Base-by-base conservation (phyloP, 2,888 invertebrate genomes). In the Mesorhabditis belari region DNA sequence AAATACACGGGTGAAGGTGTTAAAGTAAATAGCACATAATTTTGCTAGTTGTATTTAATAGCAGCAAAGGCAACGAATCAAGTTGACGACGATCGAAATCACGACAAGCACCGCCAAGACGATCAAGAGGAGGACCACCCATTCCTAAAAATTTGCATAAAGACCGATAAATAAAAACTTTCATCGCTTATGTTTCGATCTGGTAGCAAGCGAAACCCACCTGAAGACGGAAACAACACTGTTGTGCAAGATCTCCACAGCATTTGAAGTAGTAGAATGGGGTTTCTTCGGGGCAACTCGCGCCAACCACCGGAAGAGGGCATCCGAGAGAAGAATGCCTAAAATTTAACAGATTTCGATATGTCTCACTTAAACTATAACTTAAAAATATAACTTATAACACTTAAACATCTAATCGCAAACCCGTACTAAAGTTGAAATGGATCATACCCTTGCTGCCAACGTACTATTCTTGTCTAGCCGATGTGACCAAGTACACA, bases 251-350 rank as follows among this genome's bases (percentile, higher is more conserved):
- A 19, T 69, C 65, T 53, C 76, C 76, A 56, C 76, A 76, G 58
- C 76, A 76, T 52, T 68, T 65, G 67, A 77, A 77, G 60, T 74
- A 73, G 67, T 67, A 76, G 51, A 76, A 60, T 24, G 71, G 66
- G 57, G 69, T 77, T 57, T 71, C 65, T 57, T 76, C 75, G 44
- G 76, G 75, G 54, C 76, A 76, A 3, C 61, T 61, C 19, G 57
- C 59, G 25, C 76, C 76, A 53, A 76, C 70, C 49, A 76, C 68
- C 52, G 75, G 72, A 3, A 76, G 57, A 12, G 76, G 76, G 57
- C 76, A 76, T 6, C 69, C 76, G 23, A 64, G 57, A 9, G 67
- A 62, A 54, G 62, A 62, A 25, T 60, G 49, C 54, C 67, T 62
- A 49, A 35, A 61, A 49, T 19, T 19, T n/a, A n/a, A n/a, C n/a